These are phyloP conservation scores for Chaetophractus vellerosus DNA, from an alignment of 2,797 vertebrate species.

Conservation along the genomic window DNA sequence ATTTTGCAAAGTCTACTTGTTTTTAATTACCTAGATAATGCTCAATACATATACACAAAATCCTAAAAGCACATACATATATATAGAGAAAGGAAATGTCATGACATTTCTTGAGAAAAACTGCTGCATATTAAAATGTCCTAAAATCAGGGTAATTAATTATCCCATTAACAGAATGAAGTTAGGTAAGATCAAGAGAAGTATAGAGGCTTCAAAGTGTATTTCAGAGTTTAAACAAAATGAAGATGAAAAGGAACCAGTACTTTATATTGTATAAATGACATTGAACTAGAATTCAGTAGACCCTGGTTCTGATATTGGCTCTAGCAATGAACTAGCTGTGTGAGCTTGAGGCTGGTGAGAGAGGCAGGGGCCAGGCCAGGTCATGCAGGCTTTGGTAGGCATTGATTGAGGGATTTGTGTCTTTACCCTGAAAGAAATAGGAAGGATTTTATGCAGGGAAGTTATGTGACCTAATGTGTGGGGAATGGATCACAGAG, in stretches of 20 bases:
- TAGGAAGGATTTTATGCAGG: not conserved
- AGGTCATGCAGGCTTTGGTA: not conserved
- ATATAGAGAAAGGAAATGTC: slow-evolving; percentile 36
- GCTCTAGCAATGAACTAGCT: not conserved
- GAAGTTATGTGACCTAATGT: not conserved
- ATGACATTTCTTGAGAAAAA: slow-evolving; percentile 54
- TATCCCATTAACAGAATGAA: slow-evolving; percentile 27
- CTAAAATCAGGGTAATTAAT: slow-evolving; percentile 52
- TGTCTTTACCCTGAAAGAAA: not conserved
- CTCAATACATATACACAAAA: not conserved
- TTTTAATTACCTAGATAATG: slow-evolving; percentile 38
- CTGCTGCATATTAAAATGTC: slow-evolving; percentile 35
- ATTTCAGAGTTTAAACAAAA: slow-evolving; percentile 1
- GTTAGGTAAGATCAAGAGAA: not conserved
- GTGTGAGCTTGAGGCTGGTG: not conserved
- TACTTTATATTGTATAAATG: not conserved
- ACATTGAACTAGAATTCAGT: not conserved
- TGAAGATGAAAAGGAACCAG: not conserved
- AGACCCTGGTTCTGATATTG: not conserved
- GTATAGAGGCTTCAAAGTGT: not conserved
- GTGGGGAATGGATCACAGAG: not conserved
- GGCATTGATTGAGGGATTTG: not conserved
- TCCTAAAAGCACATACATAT: not conserved
- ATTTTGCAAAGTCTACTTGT: slow-evolving; percentile 36
- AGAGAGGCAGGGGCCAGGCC: too few relatives aligned